phyloP scores from a whole-genome alignment of 2,888 invertebrate species.

The Lymantria dispar region DNA sequence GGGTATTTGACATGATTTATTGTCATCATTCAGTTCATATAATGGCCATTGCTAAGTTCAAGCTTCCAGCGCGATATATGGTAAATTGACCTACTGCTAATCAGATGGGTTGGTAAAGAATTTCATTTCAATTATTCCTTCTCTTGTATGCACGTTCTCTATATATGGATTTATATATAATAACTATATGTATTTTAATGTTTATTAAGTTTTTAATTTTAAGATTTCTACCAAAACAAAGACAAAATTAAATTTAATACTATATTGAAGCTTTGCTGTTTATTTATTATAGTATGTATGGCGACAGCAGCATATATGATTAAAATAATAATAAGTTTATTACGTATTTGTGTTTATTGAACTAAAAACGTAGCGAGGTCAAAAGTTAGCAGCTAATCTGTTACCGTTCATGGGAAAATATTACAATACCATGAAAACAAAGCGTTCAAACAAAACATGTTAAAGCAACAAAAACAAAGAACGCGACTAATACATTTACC shows the following conservation, averaged over 20 bases:
- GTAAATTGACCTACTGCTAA: no score
- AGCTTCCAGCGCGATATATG: no score
- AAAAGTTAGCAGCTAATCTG: slow-evolving; percentile 30
- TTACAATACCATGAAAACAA: slow-evolving; percentile 11
- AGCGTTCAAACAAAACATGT: slow-evolving; percentile 21
- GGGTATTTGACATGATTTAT: no score
- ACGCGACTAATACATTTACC: slow-evolving; percentile 27
- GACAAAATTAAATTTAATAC: background rate
- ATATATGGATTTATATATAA: no score
- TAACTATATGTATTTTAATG: no score
- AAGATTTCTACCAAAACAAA: no score
- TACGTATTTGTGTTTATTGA: slow-evolving; percentile 31
- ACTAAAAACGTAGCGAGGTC: slow-evolving; percentile 36
- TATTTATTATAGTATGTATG: slow-evolving; percentile 5
- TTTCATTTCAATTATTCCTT: no score
- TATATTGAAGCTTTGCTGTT: slow-evolving; percentile 10
- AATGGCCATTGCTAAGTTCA: no score
- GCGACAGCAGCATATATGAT: slow-evolving; percentile 5
- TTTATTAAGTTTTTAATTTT: no score
- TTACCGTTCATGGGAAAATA: slow-evolving; percentile 18
- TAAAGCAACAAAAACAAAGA: slow-evolving; percentile 19
- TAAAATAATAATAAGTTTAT: slow-evolving; percentile 19
- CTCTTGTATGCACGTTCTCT: no score
- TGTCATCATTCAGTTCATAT: no score
- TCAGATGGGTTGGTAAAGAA: no score